These are phyloP conservation scores for Adrianichthys oophorus DNA, from an alignment of 2,797 vertebrate species.

Conservation along the genomic window DNA sequence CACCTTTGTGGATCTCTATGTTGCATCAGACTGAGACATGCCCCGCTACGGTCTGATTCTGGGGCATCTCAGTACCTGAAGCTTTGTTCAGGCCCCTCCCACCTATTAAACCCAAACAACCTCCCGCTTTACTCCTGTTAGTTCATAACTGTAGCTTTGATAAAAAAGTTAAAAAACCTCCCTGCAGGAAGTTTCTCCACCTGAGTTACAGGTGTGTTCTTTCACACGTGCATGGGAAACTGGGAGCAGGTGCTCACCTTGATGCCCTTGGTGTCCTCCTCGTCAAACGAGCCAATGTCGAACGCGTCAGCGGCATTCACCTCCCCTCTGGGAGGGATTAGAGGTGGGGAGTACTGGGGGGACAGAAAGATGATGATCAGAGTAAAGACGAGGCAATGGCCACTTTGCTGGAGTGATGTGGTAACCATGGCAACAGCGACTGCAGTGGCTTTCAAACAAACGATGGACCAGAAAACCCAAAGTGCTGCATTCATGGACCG, in stretches of 20 bases:
- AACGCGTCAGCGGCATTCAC: conserved; percentile 98
- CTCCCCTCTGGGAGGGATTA: conserved; percentile 94
- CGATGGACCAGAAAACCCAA: too few relatives aligned
- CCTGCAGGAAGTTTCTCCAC: too few relatives aligned
- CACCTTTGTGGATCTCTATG: too few relatives aligned
- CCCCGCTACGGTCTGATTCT: too few relatives aligned
- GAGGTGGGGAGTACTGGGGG: conserved; percentile 88
- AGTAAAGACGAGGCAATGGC: background rate
- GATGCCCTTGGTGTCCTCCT: conserved; percentile 98
- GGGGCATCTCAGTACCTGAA: too few relatives aligned
- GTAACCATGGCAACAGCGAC: conserved; percentile 45
- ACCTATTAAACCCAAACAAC: too few relatives aligned
- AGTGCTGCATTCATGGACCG: background rate
- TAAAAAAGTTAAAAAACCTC: too few relatives aligned
- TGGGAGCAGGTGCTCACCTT: conserved; percentile 78
- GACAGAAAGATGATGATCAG: background rate
- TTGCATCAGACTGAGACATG: too few relatives aligned
- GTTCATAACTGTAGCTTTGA: too few relatives aligned
- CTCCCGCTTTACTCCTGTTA: too few relatives aligned
- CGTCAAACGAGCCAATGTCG: conserved; percentile 97
- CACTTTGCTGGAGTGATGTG: conserved; percentile 3
- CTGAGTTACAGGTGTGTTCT: too few relatives aligned
- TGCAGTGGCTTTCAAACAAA: background rate
- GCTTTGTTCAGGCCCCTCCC: too few relatives aligned
- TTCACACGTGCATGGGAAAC: background rate